phyloP scores from a whole-genome alignment of 2,797 vertebrate genomes.

The Euphonia xanthogaster region DNA sequence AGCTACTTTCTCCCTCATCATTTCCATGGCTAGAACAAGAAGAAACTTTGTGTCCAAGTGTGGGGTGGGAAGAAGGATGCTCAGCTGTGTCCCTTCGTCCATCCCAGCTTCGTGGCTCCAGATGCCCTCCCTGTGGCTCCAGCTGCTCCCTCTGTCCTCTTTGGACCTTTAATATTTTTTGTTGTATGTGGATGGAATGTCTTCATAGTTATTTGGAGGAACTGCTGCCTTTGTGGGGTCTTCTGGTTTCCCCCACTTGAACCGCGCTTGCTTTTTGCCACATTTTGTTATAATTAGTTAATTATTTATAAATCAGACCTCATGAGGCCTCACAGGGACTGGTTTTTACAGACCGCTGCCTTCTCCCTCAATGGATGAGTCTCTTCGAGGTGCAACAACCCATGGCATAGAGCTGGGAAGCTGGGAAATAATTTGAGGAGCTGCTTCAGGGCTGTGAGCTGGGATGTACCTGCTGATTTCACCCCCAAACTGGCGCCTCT shows the following conservation, averaged over 20 bases:
- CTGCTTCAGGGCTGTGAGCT: background rate
- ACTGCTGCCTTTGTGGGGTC: background rate
- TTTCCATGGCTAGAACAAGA: background rate
- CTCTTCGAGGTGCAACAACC: background rate
- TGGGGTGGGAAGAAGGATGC: background rate
- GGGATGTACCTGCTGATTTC: background rate
- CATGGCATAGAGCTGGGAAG: background rate
- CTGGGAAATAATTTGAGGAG: background rate
- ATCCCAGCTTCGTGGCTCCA: background rate
- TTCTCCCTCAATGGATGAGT: background rate
- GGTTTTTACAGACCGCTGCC: background rate
- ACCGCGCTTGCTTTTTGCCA: background rate
- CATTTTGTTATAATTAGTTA: background rate
- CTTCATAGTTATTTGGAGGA: background rate
- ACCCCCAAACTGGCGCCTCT: background rate
- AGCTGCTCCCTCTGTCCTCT: background rate
- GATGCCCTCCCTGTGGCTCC: background rate
- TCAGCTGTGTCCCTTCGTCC: background rate
- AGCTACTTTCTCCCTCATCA: background rate
- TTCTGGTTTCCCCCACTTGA: background rate
- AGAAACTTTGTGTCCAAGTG: background rate
- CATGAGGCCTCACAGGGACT: accelerated
- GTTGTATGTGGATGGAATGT: accelerated
- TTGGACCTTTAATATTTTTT: background rate
- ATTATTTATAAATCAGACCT: background rate